These are phyloP conservation scores for Emys orbicularis DNA, from an alignment of 2,797 vertebrate genomes.

Conservation along the genomic window DNA sequence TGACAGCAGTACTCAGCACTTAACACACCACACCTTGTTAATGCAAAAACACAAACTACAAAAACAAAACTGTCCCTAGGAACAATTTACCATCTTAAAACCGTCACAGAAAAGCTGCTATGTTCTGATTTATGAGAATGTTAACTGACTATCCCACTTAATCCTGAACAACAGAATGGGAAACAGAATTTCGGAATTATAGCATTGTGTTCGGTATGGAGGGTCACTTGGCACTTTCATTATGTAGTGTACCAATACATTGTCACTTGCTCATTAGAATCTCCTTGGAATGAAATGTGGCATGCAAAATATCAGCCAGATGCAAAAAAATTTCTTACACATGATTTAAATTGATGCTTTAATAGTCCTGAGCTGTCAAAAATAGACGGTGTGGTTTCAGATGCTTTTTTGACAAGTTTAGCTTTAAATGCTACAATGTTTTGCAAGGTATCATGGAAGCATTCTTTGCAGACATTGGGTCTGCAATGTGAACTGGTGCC, in stretches of 20 bases:
- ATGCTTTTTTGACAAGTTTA: conserved; percentile 28
- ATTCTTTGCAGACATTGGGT: conserved; percentile 23
- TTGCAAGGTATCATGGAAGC: conserved; percentile 5
- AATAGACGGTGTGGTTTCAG: conserved; percentile 1
- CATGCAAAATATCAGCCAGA: conserved; percentile 10
- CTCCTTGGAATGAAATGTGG: conserved; percentile 27
- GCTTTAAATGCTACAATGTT: conserved; percentile 21
- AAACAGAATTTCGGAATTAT: not conserved
- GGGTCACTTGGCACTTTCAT: not conserved
- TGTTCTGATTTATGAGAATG: not conserved
- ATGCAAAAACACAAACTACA: not conserved
- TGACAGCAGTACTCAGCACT: not conserved
- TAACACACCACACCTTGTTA: not conserved
- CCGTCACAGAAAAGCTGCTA: accelerated
- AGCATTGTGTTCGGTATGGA: not conserved
- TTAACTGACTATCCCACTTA: not conserved
- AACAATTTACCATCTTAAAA: not conserved
- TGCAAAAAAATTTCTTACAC: conserved; percentile 41
- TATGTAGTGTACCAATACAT: not conserved
- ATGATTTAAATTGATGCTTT: not conserved
- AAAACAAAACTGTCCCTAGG: not conserved
- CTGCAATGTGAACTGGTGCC: conserved; percentile 11
- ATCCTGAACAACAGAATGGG: not conserved
- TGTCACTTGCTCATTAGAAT: not conserved
- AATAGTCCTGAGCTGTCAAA: not conserved